Evolutionary conservation across 2,888 invertebrate genomes (phyloP), one percentile per base, ranked within the genome.

Genomic region (Lucinisca nassula): DNA sequence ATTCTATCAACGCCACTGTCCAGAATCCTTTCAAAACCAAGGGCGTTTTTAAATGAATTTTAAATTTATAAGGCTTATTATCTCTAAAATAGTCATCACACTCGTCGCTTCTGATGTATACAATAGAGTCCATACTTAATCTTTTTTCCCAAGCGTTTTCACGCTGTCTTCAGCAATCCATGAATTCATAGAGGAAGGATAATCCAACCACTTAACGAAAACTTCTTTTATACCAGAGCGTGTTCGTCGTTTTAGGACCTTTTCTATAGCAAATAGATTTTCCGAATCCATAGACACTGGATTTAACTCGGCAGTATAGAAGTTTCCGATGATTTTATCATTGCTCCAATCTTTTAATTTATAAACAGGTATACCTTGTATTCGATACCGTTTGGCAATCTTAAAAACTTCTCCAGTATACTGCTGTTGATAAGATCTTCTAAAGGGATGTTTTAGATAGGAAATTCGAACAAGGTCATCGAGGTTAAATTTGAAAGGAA

Each of bases 181-280:
- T 4, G 27, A 30, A 61, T 61, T 61, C 3, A 61, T 10, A 8
- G 27, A 3, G 6, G 24, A 30, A 3, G 75, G 55, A 10, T 45
- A 55, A 30, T n/a, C 77, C 21, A 77, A 45, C 51, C 67, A 84
- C 74, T 80, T 79, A 21, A 76, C 55, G n/a, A 51, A 51, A 30
- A 51, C 49, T 80, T 80, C 51, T 14, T 35, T 17, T 32, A 74
- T 76, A 14, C 82, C 70, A 40, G 38, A 27, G 1, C 67, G 24
- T 49, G 49, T 82, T 21, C 85, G 17, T 24, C 51, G 79, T 74
- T 61, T 79, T 27, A 84, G n/a, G 24, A 78, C 74, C 70, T 85
- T 89, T 30, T 89, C 84, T 17, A 89, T 84, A 40, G 79, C 76
- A 79, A 82, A 89, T 14, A 89, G 14, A 1, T 75, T 35, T n/a